Percentiles rank a stretch among this genome's conserved stretches.
Conservation (phyloP, 2,113 vertebrate genomes). For the Acrocephalus kingi region DNA sequence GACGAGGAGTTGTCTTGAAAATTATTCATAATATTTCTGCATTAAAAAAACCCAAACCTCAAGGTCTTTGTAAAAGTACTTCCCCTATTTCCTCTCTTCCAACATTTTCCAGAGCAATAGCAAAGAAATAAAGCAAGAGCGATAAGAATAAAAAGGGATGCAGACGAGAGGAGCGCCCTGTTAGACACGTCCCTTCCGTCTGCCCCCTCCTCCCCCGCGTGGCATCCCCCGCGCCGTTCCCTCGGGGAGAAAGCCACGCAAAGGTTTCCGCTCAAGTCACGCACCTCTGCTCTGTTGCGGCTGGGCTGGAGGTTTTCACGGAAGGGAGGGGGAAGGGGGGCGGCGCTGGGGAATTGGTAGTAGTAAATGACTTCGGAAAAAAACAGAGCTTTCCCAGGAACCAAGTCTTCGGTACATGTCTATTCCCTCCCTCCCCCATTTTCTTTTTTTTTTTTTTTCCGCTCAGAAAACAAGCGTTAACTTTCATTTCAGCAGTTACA, state of each 20-base stretch:
- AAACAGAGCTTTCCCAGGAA: constrained; percentile 8
- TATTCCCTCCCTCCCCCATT: background rate
- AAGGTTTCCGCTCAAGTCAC: constrained; percentile 16
- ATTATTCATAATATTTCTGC: background rate
- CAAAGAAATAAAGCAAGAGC: background rate
- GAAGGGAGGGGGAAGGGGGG: background rate
- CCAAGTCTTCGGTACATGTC: background rate
- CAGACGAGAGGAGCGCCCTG: background rate
- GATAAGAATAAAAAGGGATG: background rate
- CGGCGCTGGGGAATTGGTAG: background rate
- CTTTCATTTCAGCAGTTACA: background rate
- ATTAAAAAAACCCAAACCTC: accelerated
- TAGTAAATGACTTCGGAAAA: constrained; percentile 20
- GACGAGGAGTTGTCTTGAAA: background rate
- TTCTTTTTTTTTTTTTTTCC: accelerated
- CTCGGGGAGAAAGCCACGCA: constrained; percentile 15
- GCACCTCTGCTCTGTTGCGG: background rate
- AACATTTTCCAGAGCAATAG: background rate
- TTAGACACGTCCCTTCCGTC: background rate
- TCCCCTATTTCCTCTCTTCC: background rate
- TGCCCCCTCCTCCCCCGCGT: background rate
- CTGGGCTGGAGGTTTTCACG: background rate
- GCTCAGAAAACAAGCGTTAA: background rate
- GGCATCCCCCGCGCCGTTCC: background rate
- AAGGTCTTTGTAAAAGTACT: background rate